phyloP scores from a whole-genome alignment of 2,113 vertebrate genomes.

The Rhadina sibilatrix region DNA sequence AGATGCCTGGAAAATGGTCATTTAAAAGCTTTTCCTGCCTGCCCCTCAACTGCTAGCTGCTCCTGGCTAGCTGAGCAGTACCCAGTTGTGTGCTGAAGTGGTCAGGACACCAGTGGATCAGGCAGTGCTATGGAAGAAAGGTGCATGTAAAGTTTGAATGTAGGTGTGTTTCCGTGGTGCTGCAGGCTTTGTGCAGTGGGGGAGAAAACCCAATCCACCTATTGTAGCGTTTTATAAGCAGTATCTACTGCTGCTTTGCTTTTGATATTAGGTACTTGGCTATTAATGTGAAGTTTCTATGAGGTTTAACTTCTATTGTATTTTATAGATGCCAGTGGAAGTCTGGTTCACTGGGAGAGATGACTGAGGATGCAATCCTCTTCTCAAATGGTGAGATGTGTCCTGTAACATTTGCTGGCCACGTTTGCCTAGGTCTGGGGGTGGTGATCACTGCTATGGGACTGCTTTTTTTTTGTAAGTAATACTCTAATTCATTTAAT shows the following conservation, averaged over 20 bases:
- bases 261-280: not conserved
- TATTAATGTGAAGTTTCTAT: not conserved
- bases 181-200: not conserved
- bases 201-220: too few species aligned
- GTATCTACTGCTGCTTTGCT: not conserved
- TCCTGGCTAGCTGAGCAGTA: not conserved
- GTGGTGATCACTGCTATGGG: not conserved
- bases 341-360: not conserved
- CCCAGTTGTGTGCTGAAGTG: not conserved
- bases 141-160: accelerated
- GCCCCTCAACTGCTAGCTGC: not conserved
- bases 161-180: not conserved
- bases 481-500: constrained; percentile 52
- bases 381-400: not conserved
- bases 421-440: not conserved
- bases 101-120: not conserved
- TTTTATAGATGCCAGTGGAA: not conserved
- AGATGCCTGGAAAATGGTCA: not conserved
- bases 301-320: not conserved
- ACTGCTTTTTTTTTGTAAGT: constrained; percentile 12
- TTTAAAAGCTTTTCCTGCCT: not conserved
- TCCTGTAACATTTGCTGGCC: not conserved
- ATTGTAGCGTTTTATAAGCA: not conserved
- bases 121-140: not conserved
- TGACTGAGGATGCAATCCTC: not conserved